These are phyloP conservation scores for Aphyosemion australe DNA, from an alignment of 2,113 vertebrate genomes.

Conservation along the genomic window DNA sequence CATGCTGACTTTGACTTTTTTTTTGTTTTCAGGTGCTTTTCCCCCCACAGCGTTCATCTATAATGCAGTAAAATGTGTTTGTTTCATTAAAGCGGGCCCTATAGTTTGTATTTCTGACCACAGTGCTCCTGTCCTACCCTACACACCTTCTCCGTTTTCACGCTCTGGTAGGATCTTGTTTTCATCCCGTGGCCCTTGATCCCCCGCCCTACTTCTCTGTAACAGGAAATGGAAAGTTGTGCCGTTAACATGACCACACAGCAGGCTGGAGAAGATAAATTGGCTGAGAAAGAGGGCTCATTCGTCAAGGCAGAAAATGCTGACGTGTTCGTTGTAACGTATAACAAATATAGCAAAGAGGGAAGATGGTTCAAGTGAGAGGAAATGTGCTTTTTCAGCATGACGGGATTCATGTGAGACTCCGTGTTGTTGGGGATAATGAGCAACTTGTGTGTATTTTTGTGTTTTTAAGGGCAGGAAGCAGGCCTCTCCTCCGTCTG, in stretches of 20 bases:
- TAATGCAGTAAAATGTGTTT: constrained; percentile 69
- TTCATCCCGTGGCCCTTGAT: constrained; percentile 3
- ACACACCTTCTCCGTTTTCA: background rate
- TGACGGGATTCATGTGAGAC: background rate
- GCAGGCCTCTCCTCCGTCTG: constrained; percentile 10
- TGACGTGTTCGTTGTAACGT: constrained; percentile 44
- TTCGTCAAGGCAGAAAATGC: constrained; percentile 52
- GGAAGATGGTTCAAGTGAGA: constrained; percentile 17
- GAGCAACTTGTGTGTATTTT: constrained; percentile 21
- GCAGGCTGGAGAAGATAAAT: constrained; percentile 53
- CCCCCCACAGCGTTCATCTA: constrained; percentile 55
- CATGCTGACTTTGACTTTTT: constrained; percentile 20
- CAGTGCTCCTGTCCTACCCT: background rate
- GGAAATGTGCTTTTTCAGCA: constrained; percentile 8
- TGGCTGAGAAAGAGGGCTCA: constrained; percentile 24
- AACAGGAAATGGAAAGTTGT: constrained; percentile 40
- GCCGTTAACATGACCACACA: constrained; percentile 37
- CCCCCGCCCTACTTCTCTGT: background rate
- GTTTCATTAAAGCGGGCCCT: background rate
- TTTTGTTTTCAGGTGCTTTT: constrained; percentile 40
- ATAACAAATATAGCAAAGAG: constrained; percentile 24
- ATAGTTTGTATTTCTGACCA: background rate
- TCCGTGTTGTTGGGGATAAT: constrained; percentile 8
- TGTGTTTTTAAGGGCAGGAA: background rate
- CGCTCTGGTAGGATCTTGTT: background rate